Evolutionary conservation across 1,140 invertebrate species (phyloP), one percentile per base, ranked within the genome.

Genomic region (Littorina saxatilis): DNA sequence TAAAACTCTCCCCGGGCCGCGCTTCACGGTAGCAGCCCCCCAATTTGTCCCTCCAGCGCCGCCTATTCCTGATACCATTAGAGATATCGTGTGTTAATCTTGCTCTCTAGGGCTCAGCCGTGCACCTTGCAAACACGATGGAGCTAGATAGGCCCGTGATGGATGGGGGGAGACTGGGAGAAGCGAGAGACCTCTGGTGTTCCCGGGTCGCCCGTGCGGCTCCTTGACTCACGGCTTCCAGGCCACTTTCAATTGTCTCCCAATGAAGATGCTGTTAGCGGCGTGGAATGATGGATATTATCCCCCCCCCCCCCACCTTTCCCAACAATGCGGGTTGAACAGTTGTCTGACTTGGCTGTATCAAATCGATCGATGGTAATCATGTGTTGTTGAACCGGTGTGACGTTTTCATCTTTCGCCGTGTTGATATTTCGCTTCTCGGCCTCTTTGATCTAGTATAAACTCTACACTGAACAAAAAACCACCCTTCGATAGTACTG

Each of bases 51-150:
- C 23, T 11, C 39, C 1, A 39, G 2, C 40, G 20, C 32, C 23
- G 23, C 23, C 40, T 23, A 29, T 1, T n/a, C 37, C 40, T 32
- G 70, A 73, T 73, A 73, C 43, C 43, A 73, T 73, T 73, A 50
- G 70, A 73, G 70, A 73, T 73, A 73, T 73, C 70, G 70, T 50
- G 70, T 73, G 70, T 52, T 73, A 73, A 73, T 47, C 70, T 73
- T 32, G 70, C 70, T 47, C 70, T 3, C 50, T 43, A 32, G 66
- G 37, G 70, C 70, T 32, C 70, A 23, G 17, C 3, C 70, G 43
- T 43, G 70, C 70, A 73, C 70, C 70, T 73, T 50, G 70, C 70
- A 9, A 17, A 32, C 40, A 29, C 43, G 70, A 73, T 73, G 70
- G 70, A 27, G 70, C 40, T 43, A 50, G 70, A 73, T 73, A 73